Evolutionary conservation across 2,113 vertebrate genomes (phyloP).

Genomic region (Megaceryle torquata): DNA sequence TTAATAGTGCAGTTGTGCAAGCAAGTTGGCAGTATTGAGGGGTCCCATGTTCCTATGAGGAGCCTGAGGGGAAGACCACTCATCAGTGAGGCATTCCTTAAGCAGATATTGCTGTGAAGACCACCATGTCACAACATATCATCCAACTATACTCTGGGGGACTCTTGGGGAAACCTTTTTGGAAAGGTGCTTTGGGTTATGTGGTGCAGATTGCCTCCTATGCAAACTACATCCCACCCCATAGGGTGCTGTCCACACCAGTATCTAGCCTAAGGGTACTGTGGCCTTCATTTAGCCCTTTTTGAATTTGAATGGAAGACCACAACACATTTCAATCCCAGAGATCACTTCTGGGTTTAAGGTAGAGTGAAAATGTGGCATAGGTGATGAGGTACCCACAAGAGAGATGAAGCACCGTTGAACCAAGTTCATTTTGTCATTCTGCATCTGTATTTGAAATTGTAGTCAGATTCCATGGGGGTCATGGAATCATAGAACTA

Average conservation of each 20-base stretch:
- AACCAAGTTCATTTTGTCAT: neutral
- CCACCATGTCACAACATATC: neutral
- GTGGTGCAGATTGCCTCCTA: neutral
- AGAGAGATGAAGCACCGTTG: neutral
- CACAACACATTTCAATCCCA: neutral
- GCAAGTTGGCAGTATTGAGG: neutral
- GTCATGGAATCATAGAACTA: neutral
- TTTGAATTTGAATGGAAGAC: neutral
- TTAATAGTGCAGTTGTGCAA: neutral
- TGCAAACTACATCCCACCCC: neutral
- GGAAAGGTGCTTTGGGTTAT: neutral
- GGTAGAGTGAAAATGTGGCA: neutral
- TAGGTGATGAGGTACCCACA: accelerated
- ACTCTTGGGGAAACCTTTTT: neutral
- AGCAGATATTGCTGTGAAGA: neutral
- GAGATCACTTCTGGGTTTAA: neutral
- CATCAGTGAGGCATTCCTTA: neutral
- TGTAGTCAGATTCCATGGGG: neutral
- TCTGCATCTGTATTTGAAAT: neutral
- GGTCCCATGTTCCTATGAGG: neutral
- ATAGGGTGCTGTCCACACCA: neutral
- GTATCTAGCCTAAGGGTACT: neutral
- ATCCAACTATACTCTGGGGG: neutral
- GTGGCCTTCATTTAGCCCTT: neutral
- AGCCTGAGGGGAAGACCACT: neutral